Conservation (phyloP, 2,113 vertebrate genomes). For the Chaetura pelagica region DNA sequence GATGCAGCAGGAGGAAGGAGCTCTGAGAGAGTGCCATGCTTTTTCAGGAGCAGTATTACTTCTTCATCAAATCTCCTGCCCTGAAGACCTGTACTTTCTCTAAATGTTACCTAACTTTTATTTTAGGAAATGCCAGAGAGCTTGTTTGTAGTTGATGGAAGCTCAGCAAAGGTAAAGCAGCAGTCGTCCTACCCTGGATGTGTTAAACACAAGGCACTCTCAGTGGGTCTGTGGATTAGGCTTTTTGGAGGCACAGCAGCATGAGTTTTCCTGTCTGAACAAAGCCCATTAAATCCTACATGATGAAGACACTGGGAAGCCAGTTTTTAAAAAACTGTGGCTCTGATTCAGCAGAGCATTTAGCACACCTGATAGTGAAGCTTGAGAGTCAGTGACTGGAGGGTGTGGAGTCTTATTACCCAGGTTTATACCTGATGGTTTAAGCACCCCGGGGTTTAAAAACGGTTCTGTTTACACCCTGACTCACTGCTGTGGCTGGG, state of each 20-base stretch:
- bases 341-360: neutral
- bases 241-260: neutral
- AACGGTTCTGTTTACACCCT: neutral
- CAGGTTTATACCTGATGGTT: neutral
- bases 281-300: neutral
- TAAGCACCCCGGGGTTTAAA: neutral
- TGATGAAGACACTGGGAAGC: neutral
- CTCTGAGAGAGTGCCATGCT: neutral
- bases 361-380: neutral
- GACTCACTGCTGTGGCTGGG: constrained; percentile 11
- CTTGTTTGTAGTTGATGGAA: neutral
- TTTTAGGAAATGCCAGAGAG: neutral
- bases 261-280: neutral
- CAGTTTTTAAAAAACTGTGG: neutral
- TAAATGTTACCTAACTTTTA: neutral
- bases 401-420: neutral
- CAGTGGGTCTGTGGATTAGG: neutral
- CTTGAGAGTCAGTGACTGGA: neutral
- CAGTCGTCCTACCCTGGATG: neutral
- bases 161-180: neutral
- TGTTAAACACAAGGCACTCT: neutral
- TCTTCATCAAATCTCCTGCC: neutral
- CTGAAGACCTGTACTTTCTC: neutral
- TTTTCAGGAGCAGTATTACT: neutral
- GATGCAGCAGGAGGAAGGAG: neutral